Evolutionary conservation across 2,888 invertebrate species (phyloP).

Genomic region (Drosophila robusta): DNA sequence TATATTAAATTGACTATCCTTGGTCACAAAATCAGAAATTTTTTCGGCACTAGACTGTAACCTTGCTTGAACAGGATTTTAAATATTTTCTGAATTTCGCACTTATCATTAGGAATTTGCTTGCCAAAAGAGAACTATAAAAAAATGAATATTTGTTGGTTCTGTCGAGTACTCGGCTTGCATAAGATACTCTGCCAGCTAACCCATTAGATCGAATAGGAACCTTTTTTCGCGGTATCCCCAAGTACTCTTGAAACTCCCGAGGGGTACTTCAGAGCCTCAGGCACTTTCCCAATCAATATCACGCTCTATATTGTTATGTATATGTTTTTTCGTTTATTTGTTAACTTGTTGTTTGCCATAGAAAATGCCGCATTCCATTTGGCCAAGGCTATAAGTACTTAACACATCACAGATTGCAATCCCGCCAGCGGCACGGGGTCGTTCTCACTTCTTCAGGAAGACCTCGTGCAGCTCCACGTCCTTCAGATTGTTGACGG

Average conservation of each 20-base stretch:
- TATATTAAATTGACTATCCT: too few relatives aligned
- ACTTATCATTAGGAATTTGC: too few relatives aligned
- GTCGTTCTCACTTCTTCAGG: slow-evolving; percentile 63
- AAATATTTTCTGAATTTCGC: too few relatives aligned
- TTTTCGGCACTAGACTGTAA: too few relatives aligned
- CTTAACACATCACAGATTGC: slow-evolving; percentile 75
- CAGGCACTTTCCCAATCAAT: slow-evolving; percentile 1
- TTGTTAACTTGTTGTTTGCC: slow-evolving; percentile 47
- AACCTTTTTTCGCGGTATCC: too few relatives aligned
- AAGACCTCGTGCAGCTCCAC: slow-evolving; percentile 76
- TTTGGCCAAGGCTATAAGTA: slow-evolving; percentile 68
- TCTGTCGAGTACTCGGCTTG: too few relatives aligned
- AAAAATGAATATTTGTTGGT: too few relatives aligned
- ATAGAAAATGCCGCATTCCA: slow-evolving; percentile 46
- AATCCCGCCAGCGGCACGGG: slow-evolving; percentile 14
- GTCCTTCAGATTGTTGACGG: slow-evolving; percentile 50
- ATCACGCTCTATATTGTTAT: not conserved
- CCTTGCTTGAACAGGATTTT: too few relatives aligned
- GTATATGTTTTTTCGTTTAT: slow-evolving; percentile 14
- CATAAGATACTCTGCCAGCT: too few relatives aligned
- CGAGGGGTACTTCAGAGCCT: not conserved
- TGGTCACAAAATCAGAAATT: too few relatives aligned
- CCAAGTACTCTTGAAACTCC: not conserved
- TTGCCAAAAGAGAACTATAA: too few relatives aligned
- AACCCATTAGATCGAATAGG: too few relatives aligned